Conservation (phyloP, 2,797 vertebrate species). For the Rhodeus uyekii region DNA sequence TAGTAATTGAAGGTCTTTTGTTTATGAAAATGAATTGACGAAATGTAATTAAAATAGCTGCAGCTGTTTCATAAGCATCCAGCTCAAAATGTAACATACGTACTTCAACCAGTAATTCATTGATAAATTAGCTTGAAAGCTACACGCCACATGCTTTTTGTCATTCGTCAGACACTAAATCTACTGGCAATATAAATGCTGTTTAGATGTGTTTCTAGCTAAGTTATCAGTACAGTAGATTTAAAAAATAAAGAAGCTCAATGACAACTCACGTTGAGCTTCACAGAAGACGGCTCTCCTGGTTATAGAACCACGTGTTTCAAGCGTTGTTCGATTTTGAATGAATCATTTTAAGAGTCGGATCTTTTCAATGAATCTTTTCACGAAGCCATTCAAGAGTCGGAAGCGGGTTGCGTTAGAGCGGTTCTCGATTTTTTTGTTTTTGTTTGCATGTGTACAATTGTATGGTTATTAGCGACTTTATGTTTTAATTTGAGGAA, state of each 20-base stretch:
- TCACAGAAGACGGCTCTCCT: conserved; percentile 67
- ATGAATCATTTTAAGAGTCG: conserved; percentile 8
- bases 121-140: conserved; percentile 24
- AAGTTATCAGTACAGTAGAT: neutral
- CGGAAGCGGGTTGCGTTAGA: neutral
- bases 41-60: neutral
- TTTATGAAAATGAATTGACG: neutral
- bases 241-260: neutral
- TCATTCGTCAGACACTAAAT: neutral
- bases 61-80: neutral
- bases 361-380: neutral
- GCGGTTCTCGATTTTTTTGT: neutral
- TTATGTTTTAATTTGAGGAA: neutral
- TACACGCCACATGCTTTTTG: conserved; percentile 11
- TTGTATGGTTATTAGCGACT: too few species aligned
- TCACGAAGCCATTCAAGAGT: neutral
- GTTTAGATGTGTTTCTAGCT: neutral
- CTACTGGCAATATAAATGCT: neutral
- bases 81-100: neutral
- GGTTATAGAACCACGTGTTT: neutral
- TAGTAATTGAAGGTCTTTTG: neutral
- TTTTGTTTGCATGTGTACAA: too few species aligned
- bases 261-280: conserved; percentile 72
- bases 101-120: neutral
- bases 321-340: neutral